Evolutionary conservation across 1,140 invertebrate species (phyloP).

Genomic region (Cydia pomonella): DNA sequence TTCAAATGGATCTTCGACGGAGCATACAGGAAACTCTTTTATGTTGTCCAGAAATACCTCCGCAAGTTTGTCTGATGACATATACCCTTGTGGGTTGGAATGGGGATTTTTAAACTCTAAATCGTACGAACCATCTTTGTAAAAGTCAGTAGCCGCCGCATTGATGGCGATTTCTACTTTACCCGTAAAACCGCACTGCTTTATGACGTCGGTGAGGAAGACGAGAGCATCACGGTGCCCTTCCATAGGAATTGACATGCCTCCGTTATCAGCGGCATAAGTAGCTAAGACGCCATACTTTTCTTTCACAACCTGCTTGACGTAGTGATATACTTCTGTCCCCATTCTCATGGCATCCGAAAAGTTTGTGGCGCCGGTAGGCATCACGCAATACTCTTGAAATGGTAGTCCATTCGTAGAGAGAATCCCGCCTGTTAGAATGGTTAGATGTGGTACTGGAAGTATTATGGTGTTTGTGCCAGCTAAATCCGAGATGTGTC

Average conservation of each 20-base stretch:
- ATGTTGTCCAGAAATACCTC: conserved; percentile 94
- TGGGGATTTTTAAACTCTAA: conserved; percentile 98
- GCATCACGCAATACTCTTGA: conserved; percentile 98
- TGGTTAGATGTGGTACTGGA: conserved; percentile 98
- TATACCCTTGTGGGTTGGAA: conserved; percentile 89
- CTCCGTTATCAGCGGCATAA: conserved; percentile 98
- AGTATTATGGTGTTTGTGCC: conserved; percentile 94
- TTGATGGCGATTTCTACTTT: conserved; percentile 98
- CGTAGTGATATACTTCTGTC: conserved; percentile 95
- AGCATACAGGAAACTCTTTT: conserved; percentile 95
- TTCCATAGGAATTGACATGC: conserved; percentile 97
- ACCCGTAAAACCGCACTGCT: conserved; percentile 94
- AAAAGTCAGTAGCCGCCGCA: conserved; percentile 97
- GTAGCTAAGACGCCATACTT: conserved; percentile 95
- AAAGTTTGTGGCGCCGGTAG: conserved; percentile 92
- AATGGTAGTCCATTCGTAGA: conserved; percentile 98
- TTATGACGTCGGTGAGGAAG: conserved; percentile 94
- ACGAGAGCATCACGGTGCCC: conserved; percentile 95
- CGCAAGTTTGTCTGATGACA: conserved; percentile 89
- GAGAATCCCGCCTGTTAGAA: conserved; percentile 98
- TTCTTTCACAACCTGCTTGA: conserved; percentile 95
- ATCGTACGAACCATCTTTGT: conserved; percentile 92
- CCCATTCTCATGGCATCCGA: conserved; percentile 99
- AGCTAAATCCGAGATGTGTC: conserved; percentile 95
- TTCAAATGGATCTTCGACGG: conserved; percentile 98